phyloP scores from a whole-genome alignment of 2,797 vertebrate species.

The Octomys mimax region DNA sequence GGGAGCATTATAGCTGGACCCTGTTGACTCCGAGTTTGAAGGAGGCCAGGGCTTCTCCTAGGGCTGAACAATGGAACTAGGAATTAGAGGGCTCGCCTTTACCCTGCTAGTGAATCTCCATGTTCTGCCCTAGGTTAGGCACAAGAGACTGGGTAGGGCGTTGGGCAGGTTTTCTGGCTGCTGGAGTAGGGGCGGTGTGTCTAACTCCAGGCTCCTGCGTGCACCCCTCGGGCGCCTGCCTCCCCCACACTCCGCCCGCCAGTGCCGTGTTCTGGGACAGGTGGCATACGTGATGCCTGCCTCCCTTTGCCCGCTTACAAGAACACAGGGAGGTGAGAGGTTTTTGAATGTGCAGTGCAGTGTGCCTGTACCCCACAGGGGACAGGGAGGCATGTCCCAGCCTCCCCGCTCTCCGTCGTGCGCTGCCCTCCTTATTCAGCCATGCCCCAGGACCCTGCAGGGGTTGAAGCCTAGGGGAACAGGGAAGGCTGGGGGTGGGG shows the following conservation, averaged over 20 bases:
- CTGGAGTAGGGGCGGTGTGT: background rate
- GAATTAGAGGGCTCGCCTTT: background rate
- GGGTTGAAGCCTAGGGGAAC: background rate
- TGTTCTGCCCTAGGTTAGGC: background rate
- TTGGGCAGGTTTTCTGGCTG: background rate
- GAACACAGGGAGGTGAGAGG: background rate
- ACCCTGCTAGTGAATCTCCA: background rate
- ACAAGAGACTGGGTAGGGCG: background rate
- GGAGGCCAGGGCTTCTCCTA: background rate
- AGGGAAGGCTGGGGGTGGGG: background rate
- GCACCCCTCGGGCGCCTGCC: background rate
- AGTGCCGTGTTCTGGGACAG: background rate
- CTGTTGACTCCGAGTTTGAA: background rate
- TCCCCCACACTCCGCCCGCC: background rate
- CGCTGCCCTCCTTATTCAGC: background rate
- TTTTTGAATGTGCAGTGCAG: background rate
- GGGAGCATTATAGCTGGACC: background rate
- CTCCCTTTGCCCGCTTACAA: background rate
- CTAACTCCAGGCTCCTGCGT: background rate
- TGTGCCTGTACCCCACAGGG: background rate
- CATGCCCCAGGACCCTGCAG: background rate
- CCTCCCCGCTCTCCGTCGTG: background rate
- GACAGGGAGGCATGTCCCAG: too few relatives aligned
- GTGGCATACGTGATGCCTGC: background rate
- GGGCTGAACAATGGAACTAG: background rate